phyloP scores from a whole-genome alignment of 2,113 vertebrate genomes.

The Perognathus longimembris region DNA sequence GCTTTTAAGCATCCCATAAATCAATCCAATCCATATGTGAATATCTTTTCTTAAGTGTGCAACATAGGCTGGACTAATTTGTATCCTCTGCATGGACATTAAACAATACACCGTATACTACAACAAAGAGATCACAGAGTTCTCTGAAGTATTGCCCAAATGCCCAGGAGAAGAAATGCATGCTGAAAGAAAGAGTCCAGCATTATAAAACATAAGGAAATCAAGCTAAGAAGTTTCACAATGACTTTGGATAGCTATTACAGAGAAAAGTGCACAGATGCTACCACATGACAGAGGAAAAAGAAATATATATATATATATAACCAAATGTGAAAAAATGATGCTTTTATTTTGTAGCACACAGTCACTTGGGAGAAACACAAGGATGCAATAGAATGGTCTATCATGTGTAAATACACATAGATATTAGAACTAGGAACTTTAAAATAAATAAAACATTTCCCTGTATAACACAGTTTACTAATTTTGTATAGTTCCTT shows the following conservation, averaged over 20 bases:
- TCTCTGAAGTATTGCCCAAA: neutral
- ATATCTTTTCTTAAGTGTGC: neutral
- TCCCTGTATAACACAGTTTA: neutral
- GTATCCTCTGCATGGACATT: neutral
- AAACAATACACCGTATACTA: neutral
- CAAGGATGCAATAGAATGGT: neutral
- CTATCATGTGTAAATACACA: neutral
- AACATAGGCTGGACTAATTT: neutral
- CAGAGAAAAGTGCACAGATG: neutral
- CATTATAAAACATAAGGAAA: neutral
- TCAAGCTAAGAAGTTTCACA: neutral
- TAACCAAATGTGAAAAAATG: neutral
- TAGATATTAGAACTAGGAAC: neutral
- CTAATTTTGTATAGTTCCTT: neutral
- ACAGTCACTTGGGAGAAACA: neutral
- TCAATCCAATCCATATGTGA: neutral
- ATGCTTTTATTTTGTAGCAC: neutral
- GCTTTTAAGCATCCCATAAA: neutral
- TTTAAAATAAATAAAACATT: neutral
- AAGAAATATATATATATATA: neutral
- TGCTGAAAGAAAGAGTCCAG: neutral
- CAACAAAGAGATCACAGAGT: neutral
- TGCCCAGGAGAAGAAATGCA: neutral
- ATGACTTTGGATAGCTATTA: neutral
- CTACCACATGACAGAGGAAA: neutral